Evolutionary conservation across 2,888 invertebrate genomes (phyloP).

Genomic region (Rutpela maculata): DNA sequence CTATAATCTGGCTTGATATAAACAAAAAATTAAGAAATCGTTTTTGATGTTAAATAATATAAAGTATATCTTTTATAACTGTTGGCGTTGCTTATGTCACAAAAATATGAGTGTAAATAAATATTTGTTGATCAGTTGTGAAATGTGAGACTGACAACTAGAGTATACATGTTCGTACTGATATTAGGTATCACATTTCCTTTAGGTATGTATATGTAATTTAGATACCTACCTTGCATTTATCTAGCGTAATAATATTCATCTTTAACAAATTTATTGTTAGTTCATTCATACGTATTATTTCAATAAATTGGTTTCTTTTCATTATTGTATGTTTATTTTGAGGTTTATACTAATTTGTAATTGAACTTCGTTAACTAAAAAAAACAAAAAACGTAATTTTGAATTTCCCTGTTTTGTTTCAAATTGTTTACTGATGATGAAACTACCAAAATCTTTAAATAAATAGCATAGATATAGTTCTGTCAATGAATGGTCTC

Average conservation of each 20-base stretch:
- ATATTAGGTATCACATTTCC: constrained; percentile 19
- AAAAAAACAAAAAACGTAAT: too few species aligned
- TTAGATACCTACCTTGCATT: constrained; percentile 36
- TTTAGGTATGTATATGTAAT: constrained; percentile 19
- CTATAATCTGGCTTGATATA: constrained; percentile 1
- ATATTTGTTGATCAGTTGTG: constrained; percentile 29
- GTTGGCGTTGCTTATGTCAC: constrained; percentile 11
- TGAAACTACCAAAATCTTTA: too few species aligned
- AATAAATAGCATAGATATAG: too few species aligned
- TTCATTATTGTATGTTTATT: not conserved
- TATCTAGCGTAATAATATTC: constrained; percentile 24
- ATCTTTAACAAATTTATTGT: constrained; percentile 15
- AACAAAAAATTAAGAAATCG: constrained; percentile 1
- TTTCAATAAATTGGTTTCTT: constrained; percentile 27
- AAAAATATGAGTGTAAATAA: constrained; percentile 8
- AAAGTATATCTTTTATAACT: constrained; percentile 29
- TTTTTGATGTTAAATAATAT: constrained; percentile 5
- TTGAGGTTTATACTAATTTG: too few species aligned
- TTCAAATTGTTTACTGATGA: too few species aligned
- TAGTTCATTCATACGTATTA: constrained; percentile 28
- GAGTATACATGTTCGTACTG: constrained; percentile 28
- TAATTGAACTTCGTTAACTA: too few species aligned
- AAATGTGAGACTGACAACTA: constrained; percentile 38
- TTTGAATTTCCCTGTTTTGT: too few species aligned
- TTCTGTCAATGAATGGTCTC: too few species aligned